Base-by-base conservation (phyloP, 1,140 invertebrate genomes). In the Cecropterus lyciades region DNA sequence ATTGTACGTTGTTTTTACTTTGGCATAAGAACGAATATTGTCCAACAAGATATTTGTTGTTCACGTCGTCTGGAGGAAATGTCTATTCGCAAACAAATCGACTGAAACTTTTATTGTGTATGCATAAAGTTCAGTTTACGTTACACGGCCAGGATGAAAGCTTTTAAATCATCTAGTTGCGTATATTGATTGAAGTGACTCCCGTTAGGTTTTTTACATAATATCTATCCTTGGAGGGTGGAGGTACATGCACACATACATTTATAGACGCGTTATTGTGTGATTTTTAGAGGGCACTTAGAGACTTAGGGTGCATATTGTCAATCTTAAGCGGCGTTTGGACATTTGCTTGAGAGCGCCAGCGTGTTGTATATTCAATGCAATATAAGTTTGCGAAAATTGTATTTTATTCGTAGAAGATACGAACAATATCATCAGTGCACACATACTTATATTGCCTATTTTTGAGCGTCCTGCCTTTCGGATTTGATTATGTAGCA, bases 171-270 rank as follows among this genome's bases (percentile, higher is more conserved):
- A 88, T 87, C 85, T 84, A 87, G 84, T 87, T 82, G 81, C 84
- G 80, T 81, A 82, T 90, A 91, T 91, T 89, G 88, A 91, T 91
- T 91, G 88, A 89, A 88, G 88, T 85, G 85, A 87, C 77, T 88
- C 77, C 84, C 78, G 85, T 87, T 85, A 86, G 84, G 83, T 87
- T 89, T 89, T 60, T 87, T 91, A 91, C 88, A 91, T 90, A 88
- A 89, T 89, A 87, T 84, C 82, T 86, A 84, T 87, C 83, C 86
- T 83, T 77, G 56, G 77, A 77, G 86, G 85, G 85, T 82, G 83
- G n/a, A 48, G 68, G 70, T 75, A 76, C 75, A 78, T 80, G 67
- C 67, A 65, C 70, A 71, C 65, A 75, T 77, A 73, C 60, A 56
- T 72, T 67, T 62, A 62, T 62, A 62, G 57, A 49, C 14, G 56